Evolutionary conservation across 2,888 invertebrate genomes (phyloP), one percentile per base, ranked within the genome.

Genomic region (Zygaena filipendulae): DNA sequence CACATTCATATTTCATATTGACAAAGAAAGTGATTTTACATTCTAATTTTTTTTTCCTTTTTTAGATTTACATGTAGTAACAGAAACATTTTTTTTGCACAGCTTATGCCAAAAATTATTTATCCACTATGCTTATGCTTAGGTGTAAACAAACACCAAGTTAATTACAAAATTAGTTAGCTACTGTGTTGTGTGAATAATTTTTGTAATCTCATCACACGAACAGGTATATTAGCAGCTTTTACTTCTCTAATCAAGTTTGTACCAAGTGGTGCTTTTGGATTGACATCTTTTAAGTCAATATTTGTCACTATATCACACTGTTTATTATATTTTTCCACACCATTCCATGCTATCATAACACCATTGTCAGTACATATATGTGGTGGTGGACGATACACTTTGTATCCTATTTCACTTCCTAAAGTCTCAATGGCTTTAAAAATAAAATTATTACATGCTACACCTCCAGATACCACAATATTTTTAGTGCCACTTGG

Each of bases 341-440:
- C 79, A 5, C 95, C 97, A 82, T 97, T 97, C 97, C 98, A 98
- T 10, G 98, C 98, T 47, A 99, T 93, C 99, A 99, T 99, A 16
- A 96, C 85, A 4, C 98, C 99, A 83, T 99, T 99, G 62, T 99
- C 99, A 0, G 95, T 96, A 59, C 99, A 99, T 6, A 95, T 82
- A 51, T 84, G 82, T 11, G 90, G 86, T 3, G 94, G 91, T 8
- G 97, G 96, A 32, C 91, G 84, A 30, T 85, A 77, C 3, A 92
- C 72, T 49, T 74, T 75, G 47, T 86, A 92, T 1, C 82, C 84
- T 47, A 83, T 80, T 43, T 85, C 80, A 9, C 79, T 51, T 42
- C 92, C 90, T 37, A 96, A 59, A 25, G 85, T 67, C 48, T 82
- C 50, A 10, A 99, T 67, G 26, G 87, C 86, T 39, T 83, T 70